phyloP scores from a whole-genome alignment of 2,113 vertebrate genomes.

The Lipotes vexillifer region DNA sequence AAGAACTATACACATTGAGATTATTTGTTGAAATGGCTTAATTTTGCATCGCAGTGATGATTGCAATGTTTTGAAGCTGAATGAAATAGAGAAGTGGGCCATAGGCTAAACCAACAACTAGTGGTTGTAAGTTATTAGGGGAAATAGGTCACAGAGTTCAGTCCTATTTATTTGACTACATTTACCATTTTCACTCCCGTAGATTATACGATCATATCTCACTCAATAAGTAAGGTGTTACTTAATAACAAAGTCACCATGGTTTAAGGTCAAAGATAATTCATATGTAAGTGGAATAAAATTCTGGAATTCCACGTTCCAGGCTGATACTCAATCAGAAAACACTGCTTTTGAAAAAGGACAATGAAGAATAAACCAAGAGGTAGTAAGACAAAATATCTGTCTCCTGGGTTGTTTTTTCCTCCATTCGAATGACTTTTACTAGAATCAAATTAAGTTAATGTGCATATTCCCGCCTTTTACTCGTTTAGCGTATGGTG shows the following conservation, averaged over 20 bases:
- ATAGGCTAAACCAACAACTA: neutral
- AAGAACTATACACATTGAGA: neutral
- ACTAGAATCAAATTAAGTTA: neutral
- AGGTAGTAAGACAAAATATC: neutral
- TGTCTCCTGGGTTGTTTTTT: neutral
- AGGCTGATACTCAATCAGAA: neutral
- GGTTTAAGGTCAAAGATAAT: neutral
- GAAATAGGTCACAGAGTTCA: neutral
- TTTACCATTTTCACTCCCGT: neutral
- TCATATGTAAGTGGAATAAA: neutral
- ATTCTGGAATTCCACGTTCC: neutral
- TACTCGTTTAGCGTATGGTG: constrained; percentile 8
- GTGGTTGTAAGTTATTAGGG: neutral
- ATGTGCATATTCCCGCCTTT: neutral
- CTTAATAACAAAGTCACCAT: neutral
- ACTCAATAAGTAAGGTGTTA: neutral
- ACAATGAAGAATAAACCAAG: neutral
- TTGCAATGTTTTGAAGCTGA: neutral
- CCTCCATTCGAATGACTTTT: neutral
- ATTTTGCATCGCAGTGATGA: neutral
- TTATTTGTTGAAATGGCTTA: neutral
- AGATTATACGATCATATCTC: neutral
- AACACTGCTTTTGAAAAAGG: neutral
- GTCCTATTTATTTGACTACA: neutral
- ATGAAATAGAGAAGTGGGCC: neutral